Percentiles rank a stretch among this genome's conserved stretches.
These are phyloP conservation scores for Morelia viridis DNA, from an alignment of 2,797 vertebrate genomes.

Conservation along the genomic window DNA sequence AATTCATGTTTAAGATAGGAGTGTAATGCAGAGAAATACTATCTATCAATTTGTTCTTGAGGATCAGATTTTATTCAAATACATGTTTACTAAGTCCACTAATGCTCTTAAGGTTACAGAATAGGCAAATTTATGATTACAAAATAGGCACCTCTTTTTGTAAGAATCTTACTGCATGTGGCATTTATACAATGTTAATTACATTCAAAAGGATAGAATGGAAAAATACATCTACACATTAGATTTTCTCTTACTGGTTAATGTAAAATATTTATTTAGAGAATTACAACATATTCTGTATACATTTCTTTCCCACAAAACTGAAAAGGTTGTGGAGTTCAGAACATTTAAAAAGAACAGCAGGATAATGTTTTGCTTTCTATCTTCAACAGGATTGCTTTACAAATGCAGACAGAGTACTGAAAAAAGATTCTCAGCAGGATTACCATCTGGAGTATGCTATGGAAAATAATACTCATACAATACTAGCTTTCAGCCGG, in stretches of 20 bases:
- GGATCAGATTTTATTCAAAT: background rate
- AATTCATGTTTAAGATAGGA: background rate
- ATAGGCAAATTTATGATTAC: background rate
- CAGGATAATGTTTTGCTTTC: background rate
- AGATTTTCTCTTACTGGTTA: background rate
- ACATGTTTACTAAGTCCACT: background rate
- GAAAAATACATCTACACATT: background rate
- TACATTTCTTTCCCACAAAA: background rate
- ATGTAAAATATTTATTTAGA: background rate
- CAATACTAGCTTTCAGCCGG: slow-evolving; percentile 81
- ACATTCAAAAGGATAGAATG: background rate
- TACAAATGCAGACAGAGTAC: slow-evolving; percentile 77
- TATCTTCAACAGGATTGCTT: slow-evolving; percentile 82
- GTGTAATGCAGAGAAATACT: background rate
- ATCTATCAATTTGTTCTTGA: background rate
- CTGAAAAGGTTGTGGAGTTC: background rate
- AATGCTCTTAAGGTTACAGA: background rate
- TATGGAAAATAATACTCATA: slow-evolving; percentile 85
- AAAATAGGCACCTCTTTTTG: background rate
- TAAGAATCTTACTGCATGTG: background rate
- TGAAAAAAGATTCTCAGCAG: slow-evolving; percentile 80
- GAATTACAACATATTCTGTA: background rate
- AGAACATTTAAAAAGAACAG: background rate
- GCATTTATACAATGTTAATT: background rate
- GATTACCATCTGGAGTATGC: slow-evolving; percentile 84